These are phyloP conservation scores for Diarsia dahlii DNA, from an alignment of 2,888 invertebrate genomes.

Conservation along the genomic window DNA sequence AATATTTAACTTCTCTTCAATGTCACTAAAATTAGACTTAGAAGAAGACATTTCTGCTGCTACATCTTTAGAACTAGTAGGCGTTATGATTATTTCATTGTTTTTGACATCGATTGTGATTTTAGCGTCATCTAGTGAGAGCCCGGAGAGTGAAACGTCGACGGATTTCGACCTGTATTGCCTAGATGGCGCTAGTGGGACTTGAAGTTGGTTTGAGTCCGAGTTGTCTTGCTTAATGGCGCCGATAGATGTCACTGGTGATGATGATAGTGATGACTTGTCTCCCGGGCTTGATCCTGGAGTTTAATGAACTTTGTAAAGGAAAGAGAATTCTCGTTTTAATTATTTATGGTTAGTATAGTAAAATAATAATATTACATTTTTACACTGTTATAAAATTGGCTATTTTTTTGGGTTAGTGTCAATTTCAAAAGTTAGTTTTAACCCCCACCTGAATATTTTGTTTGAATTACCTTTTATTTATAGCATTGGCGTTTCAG, in stretches of 20 bases:
- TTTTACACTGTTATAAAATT: not conserved
- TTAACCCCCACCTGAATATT: constrained; percentile 68
- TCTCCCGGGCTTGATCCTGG: constrained; percentile 88
- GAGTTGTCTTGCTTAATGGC: constrained; percentile 78
- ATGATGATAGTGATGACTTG: constrained; percentile 83
- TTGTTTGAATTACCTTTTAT: constrained; percentile 77
- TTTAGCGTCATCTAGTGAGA: constrained; percentile 83
- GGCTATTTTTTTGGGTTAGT: not conserved
- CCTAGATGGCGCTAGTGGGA: constrained; percentile 82
- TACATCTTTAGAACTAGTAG: constrained; percentile 80
- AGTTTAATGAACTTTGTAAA: constrained; percentile 73
- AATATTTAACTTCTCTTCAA: constrained; percentile 83
- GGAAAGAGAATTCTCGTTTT: constrained; percentile 61
- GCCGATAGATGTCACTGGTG: constrained; percentile 82
- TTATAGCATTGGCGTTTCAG: constrained; percentile 73
- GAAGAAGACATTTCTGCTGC: constrained; percentile 67
- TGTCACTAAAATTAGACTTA: constrained; percentile 75
- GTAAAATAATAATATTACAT: not conserved
- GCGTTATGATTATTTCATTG: constrained; percentile 86
- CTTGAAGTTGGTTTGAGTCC: constrained; percentile 82
- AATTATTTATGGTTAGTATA: constrained; percentile 41
- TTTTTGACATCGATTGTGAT: constrained; percentile 85
- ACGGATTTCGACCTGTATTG: constrained; percentile 91
- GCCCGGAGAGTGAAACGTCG: constrained; percentile 85
- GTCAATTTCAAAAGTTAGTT: not conserved